Evolutionary conservation across 2,888 invertebrate species (phyloP).

Genomic region (Odontocolon sp.): DNA sequence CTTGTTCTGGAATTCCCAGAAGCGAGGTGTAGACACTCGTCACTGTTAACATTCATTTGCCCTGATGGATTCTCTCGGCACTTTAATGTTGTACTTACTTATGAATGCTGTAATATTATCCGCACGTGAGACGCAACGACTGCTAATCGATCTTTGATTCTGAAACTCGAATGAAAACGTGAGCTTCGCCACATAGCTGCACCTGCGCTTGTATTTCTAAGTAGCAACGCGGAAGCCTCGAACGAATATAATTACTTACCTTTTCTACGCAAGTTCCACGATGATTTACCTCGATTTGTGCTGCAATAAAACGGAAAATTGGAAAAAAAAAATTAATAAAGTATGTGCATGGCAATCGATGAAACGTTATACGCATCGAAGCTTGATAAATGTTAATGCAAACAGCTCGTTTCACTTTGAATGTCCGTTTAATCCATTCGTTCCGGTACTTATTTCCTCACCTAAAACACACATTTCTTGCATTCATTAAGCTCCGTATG

Average conservation of each 20-base stretch:
- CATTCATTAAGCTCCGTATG: too few species aligned
- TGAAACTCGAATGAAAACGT: not conserved
- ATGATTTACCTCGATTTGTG: not conserved
- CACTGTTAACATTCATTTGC: not conserved
- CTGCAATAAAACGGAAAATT: not conserved
- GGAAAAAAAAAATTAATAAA: not conserved
- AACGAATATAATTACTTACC: slow-evolving; percentile 11
- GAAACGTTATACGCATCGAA: not conserved
- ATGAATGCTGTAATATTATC: not conserved
- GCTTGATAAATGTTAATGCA: not conserved
- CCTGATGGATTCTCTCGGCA: not conserved
- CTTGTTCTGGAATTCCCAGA: slow-evolving; percentile 1
- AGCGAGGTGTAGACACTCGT: not conserved
- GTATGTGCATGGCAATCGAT: not conserved
- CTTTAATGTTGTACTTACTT: not conserved
- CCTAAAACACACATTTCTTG: too few species aligned
- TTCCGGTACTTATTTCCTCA: too few species aligned
- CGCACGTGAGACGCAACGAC: slow-evolving; percentile 18
- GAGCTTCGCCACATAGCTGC: too few species aligned
- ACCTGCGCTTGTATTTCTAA: not conserved
- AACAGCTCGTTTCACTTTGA: not conserved
- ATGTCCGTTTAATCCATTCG: not conserved
- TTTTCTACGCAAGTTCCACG: not conserved
- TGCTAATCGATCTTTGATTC: slow-evolving; percentile 17
- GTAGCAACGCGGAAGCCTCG: slow-evolving; percentile 24